phyloP scores from a whole-genome alignment of 2,113 vertebrate genomes.

The Marmota flaviventris region DNA sequence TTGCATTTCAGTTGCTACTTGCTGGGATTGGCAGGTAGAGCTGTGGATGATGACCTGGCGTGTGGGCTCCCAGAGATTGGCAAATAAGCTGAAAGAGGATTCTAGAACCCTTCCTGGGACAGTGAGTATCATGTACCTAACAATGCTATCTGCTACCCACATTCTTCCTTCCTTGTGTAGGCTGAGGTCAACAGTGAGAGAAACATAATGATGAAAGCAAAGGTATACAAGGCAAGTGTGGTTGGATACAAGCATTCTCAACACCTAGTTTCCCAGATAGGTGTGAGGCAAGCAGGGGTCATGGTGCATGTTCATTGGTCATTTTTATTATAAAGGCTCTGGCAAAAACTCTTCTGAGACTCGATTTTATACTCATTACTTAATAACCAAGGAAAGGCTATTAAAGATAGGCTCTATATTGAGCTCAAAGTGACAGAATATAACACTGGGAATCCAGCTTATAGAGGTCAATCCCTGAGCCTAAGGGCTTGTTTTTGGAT shows the following conservation, averaged over 20 bases:
- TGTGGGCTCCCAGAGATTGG: not conserved
- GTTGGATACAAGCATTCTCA: not conserved
- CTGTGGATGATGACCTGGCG: not conserved
- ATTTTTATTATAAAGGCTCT: not conserved
- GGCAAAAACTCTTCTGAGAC: not conserved
- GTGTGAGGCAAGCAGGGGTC: not conserved
- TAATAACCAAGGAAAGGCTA: not conserved
- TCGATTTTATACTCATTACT: not conserved
- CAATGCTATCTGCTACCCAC: not conserved
- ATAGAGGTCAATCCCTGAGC: not conserved
- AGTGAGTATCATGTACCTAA: not conserved
- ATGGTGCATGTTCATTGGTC: accelerated
- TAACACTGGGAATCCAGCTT: not conserved
- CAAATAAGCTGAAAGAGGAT: not conserved
- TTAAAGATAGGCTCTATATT: not conserved
- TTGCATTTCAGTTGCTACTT: slow-evolving; percentile 10
- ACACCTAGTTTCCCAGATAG: not conserved
- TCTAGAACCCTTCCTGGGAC: not conserved
- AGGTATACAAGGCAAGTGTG: slow-evolving; percentile 43
- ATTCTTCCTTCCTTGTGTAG: slow-evolving; percentile 48
- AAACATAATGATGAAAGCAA: slow-evolving; percentile 20
- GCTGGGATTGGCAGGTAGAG: not conserved
- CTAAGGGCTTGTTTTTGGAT: not conserved
- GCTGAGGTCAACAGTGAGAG: slow-evolving; percentile 7
- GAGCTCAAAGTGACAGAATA: not conserved